A percentile compares a stretch with the other conserved stretches of the same genome.
phyloP scores from a whole-genome alignment of 1,140 invertebrate species.

The Agrilus planipennis region DNA sequence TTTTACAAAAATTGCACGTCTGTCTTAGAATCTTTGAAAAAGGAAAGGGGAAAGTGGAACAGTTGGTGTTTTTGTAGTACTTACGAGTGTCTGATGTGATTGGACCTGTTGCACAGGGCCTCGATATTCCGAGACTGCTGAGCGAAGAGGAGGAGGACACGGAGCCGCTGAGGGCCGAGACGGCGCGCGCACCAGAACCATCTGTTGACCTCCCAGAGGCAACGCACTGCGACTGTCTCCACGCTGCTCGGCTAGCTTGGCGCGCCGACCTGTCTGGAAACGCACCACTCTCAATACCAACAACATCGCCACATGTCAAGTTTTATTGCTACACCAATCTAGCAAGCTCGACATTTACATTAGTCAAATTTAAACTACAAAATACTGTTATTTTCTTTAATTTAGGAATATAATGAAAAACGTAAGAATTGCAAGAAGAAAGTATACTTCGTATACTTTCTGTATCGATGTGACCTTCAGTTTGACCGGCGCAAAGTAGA shows the following conservation, averaged over 20 bases:
- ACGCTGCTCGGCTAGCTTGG: conserved; percentile 61
- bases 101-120: conserved; percentile 47
- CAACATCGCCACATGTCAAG: conserved; percentile 29
- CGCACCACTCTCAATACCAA: conserved; percentile 37
- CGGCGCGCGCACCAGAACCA: conserved; percentile 41
- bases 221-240: conserved; percentile 65
- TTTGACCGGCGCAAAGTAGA: no score
- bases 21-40: no score
- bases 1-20: background rate
- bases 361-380: conserved; percentile 3
- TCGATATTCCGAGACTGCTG: conserved; percentile 47
- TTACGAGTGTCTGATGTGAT: conserved; percentile 57
- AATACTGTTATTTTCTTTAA: no score
- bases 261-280: conserved; percentile 67
- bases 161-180: conserved; percentile 52
- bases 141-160: conserved; percentile 55
- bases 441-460: no score
- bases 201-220: no score
- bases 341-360: background rate
- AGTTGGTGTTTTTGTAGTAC: no score
- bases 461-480: no score
- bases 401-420: no score
- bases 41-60: no score
- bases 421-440: no score
- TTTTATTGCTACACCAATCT: background rate